Base-by-base conservation (phyloP, 2,113 vertebrate genomes). In the Ammospiza nelsoni region DNA sequence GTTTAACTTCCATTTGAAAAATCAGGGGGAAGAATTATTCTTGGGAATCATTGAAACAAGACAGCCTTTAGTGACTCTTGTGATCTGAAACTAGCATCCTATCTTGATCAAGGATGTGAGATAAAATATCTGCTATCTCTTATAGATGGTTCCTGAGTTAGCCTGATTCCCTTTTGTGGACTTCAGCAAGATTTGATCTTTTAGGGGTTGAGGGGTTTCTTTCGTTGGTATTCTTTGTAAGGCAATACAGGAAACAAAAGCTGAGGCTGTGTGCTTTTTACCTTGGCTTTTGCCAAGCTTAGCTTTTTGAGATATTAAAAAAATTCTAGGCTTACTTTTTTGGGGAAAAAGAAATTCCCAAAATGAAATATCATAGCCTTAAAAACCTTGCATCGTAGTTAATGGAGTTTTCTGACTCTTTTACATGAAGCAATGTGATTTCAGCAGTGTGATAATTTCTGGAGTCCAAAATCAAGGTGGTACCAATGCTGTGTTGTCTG, bases 131-230 rank as follows among this genome's bases (percentile, higher is more conserved):
- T 74, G 1, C 15, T 28, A 1, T 24, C 18, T 68, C 39, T 65
- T 68, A 5, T 0, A 82, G 33, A 35, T 51, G 15, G 20, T 55
- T 87, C 28, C 48, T 73, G 58, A 76, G 19, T 58, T 68, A 65
- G 41, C 23, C 18, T 43, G 35, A 43, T 72, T 77, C 3, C 14
- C 23, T 81, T 66, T 61, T 86, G 58, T 80, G 37, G 9, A 33
- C 48, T 84, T 93, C 55, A 61, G 44, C 54, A 80, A 58, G 19
- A 51, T 28, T 73, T 86, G n/a, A 79, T 37, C 49, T 63, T 65
- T 65, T 44, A 5, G 5, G 6, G 11, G 5, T 48, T 75, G 43
- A 41, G 46, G 7, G 1, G 0, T 1, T 1, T 51, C 51, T 51
- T 49, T 61, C 12, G 25, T 44, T 67, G 5, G 9, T 59, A 59